Evolutionary conservation across 2,113 vertebrate species (phyloP), one percentile per base, ranked within the genome.

Genomic region (Aix galericulata): DNA sequence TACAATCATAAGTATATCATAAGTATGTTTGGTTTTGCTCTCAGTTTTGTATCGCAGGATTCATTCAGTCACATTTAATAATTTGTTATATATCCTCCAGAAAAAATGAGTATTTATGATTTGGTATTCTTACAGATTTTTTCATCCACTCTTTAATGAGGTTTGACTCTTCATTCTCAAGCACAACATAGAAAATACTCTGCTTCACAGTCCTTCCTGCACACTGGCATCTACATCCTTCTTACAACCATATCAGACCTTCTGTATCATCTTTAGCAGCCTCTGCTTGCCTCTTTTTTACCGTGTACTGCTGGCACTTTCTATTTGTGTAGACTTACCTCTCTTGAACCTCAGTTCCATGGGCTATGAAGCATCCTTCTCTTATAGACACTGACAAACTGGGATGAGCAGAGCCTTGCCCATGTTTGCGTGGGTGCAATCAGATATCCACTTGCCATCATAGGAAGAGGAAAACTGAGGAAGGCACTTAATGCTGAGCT

Each of bases 311-410:
- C 34, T 4, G 16, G 11, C 3, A 59, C 21, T 59, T 85, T 48
- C 6, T 53, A 87, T 58, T 17, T 6, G 27, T 4, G 8, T 2
- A 73, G n/a, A 44, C 60, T 82, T 56, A 62, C 62, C 2, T 23
- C 20, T 48, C 34, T 29, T 71, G 60, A 86, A 77, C 6, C 32
- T 79, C 56, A 53, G 38, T 26, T 66, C 7, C 7, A 42, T 1
- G 2, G 20, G 23, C 31, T 81, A 82, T 40, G 84, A 83, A 76
- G 32, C 11, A 67, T 26, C 3, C 17, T 52, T 52, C 15, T 76
- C 20, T 31, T 56, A 74, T 0, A 0, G n/a, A 26, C 29, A 60
- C 0, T 1, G 1, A 69, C 3, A 38, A 62, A 58, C 3, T 22
- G 10, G 1, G 13, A 84, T 17, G 20, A 84, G 25, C 6, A 86